phyloP scores from a whole-genome alignment of 2,797 vertebrate species.

The Erithacus rubecula region DNA sequence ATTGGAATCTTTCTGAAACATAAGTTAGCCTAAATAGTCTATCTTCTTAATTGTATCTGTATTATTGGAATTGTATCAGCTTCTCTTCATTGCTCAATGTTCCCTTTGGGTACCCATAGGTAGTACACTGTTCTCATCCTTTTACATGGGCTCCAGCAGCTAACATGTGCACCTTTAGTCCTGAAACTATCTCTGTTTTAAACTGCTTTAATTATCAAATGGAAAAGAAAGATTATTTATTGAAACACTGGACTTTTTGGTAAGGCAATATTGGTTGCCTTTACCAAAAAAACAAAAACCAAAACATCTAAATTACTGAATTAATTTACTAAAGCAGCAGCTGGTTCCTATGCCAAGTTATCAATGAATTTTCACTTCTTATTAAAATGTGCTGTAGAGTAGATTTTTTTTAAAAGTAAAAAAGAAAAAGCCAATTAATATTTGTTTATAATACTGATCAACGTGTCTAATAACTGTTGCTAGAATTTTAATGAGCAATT shows the following conservation, averaged over 20 bases:
- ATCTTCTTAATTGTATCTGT: background rate
- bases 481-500: background rate
- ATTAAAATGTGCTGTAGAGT: background rate
- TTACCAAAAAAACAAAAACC: background rate
- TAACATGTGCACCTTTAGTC: background rate
- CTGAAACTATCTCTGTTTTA: background rate
- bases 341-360: background rate
- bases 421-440: background rate
- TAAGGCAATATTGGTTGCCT: background rate
- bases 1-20: background rate
- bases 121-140: background rate
- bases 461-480: background rate
- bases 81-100: background rate
- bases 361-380: background rate
- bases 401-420: background rate
- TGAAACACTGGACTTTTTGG: background rate
- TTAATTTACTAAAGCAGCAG: background rate
- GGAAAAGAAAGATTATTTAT: background rate
- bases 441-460: background rate
- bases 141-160: background rate
- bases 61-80: background rate
- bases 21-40: background rate
- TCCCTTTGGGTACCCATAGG: background rate
- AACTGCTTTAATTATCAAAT: background rate
- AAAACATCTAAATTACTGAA: background rate